Conservation (phyloP, 64 coral and sea anemone species). For the Porites australiensis region DNA sequence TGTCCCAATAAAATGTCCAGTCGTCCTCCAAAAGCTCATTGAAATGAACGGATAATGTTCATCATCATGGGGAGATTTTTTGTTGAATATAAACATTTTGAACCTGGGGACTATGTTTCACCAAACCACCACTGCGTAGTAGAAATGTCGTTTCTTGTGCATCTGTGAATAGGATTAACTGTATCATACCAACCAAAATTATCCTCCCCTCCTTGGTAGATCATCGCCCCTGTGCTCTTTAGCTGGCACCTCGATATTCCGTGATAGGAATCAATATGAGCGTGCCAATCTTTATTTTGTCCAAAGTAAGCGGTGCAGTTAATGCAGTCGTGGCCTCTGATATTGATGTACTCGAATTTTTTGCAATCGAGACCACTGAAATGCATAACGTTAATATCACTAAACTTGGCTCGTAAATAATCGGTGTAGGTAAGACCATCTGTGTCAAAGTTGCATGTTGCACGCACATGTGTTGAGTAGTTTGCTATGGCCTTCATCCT, state of each 20-base stretch:
- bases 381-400: slow-evolving; percentile 31
- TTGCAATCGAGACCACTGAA: neutral
- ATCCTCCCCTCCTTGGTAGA: neutral
- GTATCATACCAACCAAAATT: slow-evolving; percentile 50
- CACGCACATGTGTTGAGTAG: slow-evolving; percentile 65
- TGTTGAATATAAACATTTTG: no score
- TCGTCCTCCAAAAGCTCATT: no score
- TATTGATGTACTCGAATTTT: slow-evolving; percentile 54
- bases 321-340: slow-evolving; percentile 38
- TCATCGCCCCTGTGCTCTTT: neutral
- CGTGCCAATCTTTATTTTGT: neutral
- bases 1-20: no score
- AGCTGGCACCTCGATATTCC: neutral
- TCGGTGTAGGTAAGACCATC: slow-evolving; percentile 61
- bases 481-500: slow-evolving; percentile 27
- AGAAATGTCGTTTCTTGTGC: slow-evolving; percentile 3
- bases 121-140: no score
- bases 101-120: no score
- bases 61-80: no score
- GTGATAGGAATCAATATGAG: slow-evolving; percentile 48
- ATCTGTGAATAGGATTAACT: slow-evolving; percentile 53
- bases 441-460: slow-evolving; percentile 69
- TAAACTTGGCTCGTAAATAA: slow-evolving; percentile 51
- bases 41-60: no score
- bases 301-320: slow-evolving; percentile 37